A percentile compares a stretch with the other conserved stretches of the same genome.
These are phyloP conservation scores for Lasioglossum leucozonium DNA, from an alignment of 2,888 invertebrate species.

Conservation along the genomic window DNA sequence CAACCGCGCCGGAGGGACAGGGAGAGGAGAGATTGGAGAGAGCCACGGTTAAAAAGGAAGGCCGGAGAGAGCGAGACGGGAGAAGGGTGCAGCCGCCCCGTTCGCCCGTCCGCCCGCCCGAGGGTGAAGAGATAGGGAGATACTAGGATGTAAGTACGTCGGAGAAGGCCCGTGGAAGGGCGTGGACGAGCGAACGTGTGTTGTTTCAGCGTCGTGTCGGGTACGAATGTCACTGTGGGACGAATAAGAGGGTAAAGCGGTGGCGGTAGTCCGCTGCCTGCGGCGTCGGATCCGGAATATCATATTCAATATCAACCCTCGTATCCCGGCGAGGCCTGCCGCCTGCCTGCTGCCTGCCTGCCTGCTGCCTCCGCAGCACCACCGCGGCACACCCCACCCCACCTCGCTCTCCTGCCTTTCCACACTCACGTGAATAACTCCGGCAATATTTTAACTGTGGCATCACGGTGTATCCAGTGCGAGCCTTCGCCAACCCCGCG, in stretches of 20 bases:
- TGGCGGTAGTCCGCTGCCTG: slow-evolving; percentile 72
- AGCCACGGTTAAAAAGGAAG: slow-evolving; percentile 1
- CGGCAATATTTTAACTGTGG: slow-evolving; percentile 78
- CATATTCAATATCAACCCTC: slow-evolving; percentile 81
- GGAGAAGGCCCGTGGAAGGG: slow-evolving; percentile 55
- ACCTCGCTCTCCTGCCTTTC: slow-evolving; percentile 54
- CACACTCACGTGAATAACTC: slow-evolving; percentile 78
- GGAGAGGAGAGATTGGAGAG: background rate
- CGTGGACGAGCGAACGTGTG: slow-evolving; percentile 58
- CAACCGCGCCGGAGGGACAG: background rate
- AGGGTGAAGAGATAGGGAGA: slow-evolving; percentile 56
- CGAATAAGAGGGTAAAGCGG: slow-evolving; percentile 73
- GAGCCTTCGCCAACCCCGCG: slow-evolving; percentile 49
- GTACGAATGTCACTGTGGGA: slow-evolving; percentile 67
- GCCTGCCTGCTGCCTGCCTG: slow-evolving; percentile 38
- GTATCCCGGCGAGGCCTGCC: slow-evolving; percentile 52
- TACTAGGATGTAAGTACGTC: slow-evolving; percentile 65
- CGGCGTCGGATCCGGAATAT: slow-evolving; percentile 78
- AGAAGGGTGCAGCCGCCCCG: slow-evolving; percentile 3
- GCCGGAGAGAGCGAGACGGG: slow-evolving; percentile 30
- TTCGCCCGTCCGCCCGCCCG: too few species aligned
- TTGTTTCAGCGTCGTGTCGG: slow-evolving; percentile 58
- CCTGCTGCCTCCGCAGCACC: slow-evolving; percentile 38
- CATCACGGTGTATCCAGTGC: slow-evolving; percentile 69
- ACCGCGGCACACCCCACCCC: background rate